These are phyloP conservation scores for Leptopilina myrica DNA, from an alignment of 2,888 invertebrate species.

Conservation along the genomic window DNA sequence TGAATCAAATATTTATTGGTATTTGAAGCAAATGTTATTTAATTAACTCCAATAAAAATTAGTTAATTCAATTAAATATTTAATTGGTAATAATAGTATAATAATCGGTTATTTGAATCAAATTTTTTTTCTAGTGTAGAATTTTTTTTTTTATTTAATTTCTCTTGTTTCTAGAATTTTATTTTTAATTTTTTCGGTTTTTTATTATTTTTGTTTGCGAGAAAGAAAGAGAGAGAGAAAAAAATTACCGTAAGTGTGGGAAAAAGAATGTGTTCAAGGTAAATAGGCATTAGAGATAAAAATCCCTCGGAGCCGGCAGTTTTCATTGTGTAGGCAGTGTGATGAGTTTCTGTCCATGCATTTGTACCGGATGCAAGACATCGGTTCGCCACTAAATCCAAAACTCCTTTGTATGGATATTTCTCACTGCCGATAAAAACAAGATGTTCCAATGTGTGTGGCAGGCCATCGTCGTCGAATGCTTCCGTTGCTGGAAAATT, in stretches of 20 bases:
- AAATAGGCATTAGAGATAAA: slow-evolving; percentile 91
- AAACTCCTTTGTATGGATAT: slow-evolving; percentile 92
- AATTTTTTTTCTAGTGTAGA: no score
- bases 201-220: no score
- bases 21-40: no score
- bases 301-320: slow-evolving; percentile 94
- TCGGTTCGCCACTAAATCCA: slow-evolving; percentile 92
- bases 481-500: slow-evolving; percentile 88
- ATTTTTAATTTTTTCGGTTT: no score
- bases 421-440: slow-evolving; percentile 93
- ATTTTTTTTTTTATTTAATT: no score
- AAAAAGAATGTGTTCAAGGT: slow-evolving; percentile 92
- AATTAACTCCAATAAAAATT: no score
- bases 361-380: slow-evolving; percentile 95
- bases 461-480: slow-evolving; percentile 93
- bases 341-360: slow-evolving; percentile 92
- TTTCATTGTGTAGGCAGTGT: slow-evolving; percentile 93
- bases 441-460: slow-evolving; percentile 94
- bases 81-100: no score
- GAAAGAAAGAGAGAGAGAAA: no score
- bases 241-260: slow-evolving; percentile 84
- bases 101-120: no score
- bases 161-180: no score
- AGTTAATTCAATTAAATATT: no score
- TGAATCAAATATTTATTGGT: no score